Conservation (phyloP, 2,113 vertebrate genomes). For the Struthio camelus region DNA sequence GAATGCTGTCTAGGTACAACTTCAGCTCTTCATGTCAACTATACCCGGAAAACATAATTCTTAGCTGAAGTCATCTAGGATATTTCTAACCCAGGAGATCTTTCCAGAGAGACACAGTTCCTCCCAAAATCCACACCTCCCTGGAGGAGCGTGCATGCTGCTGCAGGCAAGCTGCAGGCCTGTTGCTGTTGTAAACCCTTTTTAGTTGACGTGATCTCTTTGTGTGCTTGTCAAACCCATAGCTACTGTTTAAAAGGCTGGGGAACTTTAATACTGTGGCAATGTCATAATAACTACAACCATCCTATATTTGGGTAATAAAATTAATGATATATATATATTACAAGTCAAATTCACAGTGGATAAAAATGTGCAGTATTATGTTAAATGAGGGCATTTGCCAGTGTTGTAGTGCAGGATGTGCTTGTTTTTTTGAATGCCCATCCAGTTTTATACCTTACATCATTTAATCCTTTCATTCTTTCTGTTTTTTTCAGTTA, state of each 20-base stretch:
- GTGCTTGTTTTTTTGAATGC: not conserved
- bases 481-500: not conserved
- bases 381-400: not conserved
- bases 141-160: not conserved
- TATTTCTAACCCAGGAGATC: not conserved
- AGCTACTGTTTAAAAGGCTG: not conserved
- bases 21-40: not conserved
- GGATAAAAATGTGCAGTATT: not conserved
- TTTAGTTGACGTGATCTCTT: accelerated
- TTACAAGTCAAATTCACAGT: not conserved
- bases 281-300: not conserved
- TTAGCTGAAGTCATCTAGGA: not conserved
- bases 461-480: not conserved
- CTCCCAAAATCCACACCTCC: not conserved
- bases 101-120: not conserved
- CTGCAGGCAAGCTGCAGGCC: not conserved
- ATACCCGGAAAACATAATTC: not conserved
- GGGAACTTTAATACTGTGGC: not conserved
- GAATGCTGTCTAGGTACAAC: not conserved
- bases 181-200: not conserved
- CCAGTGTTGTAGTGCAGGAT: not conserved
- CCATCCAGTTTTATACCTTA: not conserved
- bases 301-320: not conserved
- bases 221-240: not conserved
- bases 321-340: not conserved